Percentiles rank a stretch among this genome's conserved stretches.
phyloP scores from a whole-genome alignment of 2,113 vertebrate species.

The Rhinopomastus cyanomelas region DNA sequence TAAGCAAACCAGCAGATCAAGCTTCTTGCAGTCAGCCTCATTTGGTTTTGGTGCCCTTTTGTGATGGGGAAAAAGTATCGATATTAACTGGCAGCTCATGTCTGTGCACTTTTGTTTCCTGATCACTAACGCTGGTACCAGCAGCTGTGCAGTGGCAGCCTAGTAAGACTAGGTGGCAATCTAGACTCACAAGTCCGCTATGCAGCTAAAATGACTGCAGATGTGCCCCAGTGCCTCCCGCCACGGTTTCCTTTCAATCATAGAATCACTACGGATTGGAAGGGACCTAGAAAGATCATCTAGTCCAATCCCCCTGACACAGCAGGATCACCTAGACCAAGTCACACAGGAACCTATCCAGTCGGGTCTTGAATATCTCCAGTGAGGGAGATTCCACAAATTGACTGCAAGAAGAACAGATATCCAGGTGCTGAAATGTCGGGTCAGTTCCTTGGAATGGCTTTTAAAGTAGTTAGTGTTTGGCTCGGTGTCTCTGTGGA shows the following conservation, averaged over 20 bases:
- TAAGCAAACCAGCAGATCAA: background rate
- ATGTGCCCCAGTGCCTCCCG: background rate
- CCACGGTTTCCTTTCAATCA: no score
- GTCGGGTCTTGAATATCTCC: no score
- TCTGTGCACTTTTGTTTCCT: no score
- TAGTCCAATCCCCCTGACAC: no score
- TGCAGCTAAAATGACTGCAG: background rate
- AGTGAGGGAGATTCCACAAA: no score
- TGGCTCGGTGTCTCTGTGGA: background rate
- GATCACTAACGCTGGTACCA: accelerated
- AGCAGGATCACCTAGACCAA: no score
- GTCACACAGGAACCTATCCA: no score
- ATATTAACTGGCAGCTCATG: background rate
- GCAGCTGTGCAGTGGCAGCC: background rate
- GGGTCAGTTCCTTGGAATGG: background rate
- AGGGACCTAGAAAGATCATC: no score
- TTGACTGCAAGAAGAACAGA: background rate
- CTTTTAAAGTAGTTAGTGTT: background rate
- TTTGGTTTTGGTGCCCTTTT: background rate
- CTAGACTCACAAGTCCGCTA: background rate
- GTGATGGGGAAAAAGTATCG: background rate
- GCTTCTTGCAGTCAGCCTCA: accelerated
- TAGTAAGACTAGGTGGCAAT: background rate
- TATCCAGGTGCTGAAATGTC: background rate
- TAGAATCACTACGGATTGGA: no score